A percentile compares a stretch with the other conserved stretches of the same genome.
Conservation (phyloP, 1,140 invertebrate species). For the Heterodera carotae region DNA sequence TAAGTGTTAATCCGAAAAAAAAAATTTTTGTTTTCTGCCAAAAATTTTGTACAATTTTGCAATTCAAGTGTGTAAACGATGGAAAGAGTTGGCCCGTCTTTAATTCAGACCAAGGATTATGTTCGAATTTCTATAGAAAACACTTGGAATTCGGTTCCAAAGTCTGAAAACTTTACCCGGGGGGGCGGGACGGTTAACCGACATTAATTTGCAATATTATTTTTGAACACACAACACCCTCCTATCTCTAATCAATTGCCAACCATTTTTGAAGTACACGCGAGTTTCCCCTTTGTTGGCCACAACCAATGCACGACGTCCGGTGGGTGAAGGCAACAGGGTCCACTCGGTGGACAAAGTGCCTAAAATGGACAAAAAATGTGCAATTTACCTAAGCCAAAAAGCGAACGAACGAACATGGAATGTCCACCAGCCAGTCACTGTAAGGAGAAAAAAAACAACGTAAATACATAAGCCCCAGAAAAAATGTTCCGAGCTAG, state of each 20-base stretch:
- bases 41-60: conserved; percentile 14
- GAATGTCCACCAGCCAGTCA: conserved; percentile 45
- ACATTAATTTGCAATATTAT: too few species aligned
- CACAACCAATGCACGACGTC: conserved; percentile 32
- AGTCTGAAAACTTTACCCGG: too few species aligned
- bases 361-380: not conserved
- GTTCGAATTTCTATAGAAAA: too few species aligned
- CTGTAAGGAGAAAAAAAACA: conserved; percentile 15
- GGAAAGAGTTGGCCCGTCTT: too few species aligned
- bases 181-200: too few species aligned
- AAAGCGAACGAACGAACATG: conserved; percentile 6
- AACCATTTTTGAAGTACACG: conserved; percentile 31
- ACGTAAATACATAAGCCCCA: not conserved
- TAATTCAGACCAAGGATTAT: too few species aligned
- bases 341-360: conserved; percentile 34
- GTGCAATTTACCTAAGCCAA: not conserved
- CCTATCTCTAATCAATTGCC: not conserved
- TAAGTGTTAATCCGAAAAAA: not conserved
- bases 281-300: conserved; percentile 20
- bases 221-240: too few species aligned
- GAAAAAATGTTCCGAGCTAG: too few species aligned
- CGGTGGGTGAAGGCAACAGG: conserved; percentile 32
- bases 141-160: too few species aligned
- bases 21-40: not conserved
- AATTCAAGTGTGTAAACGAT: too few species aligned